A percentile compares a stretch with the other conserved stretches of the same genome.
These are phyloP conservation scores for Polymixis flavicincta DNA, from an alignment of 2,888 invertebrate species.

Conservation along the genomic window DNA sequence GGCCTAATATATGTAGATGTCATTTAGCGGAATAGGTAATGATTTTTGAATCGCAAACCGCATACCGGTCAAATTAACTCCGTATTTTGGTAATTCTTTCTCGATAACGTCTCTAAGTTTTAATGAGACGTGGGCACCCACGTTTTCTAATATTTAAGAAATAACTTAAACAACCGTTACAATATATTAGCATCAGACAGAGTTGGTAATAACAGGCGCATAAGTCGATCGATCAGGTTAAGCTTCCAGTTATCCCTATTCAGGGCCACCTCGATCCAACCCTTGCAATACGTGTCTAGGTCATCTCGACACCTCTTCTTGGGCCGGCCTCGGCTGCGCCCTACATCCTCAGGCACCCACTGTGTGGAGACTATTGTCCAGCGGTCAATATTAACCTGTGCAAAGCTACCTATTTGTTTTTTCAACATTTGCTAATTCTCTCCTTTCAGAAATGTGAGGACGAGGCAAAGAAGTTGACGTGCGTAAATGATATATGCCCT, in stretches of 20 bases:
- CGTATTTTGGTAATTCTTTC: not conserved
- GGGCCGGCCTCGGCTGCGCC: too few relatives aligned
- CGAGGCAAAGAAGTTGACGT: constrained; percentile 26
- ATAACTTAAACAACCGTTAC: not conserved
- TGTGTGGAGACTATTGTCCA: too few relatives aligned
- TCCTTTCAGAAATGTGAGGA: constrained; percentile 51
- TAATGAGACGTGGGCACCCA: not conserved
- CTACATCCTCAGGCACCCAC: too few relatives aligned
- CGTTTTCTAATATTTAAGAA: not conserved
- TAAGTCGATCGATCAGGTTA: too few relatives aligned
- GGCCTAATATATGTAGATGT: not conserved
- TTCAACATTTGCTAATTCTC: not conserved
- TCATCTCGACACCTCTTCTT: not conserved
- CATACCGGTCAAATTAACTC: not conserved
- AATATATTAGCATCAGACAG: not conserved
- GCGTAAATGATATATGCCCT: constrained; percentile 61
- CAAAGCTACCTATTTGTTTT: too few relatives aligned
- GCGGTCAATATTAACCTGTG: too few relatives aligned
- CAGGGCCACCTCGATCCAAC: too few relatives aligned
- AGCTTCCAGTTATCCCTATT: too few relatives aligned
- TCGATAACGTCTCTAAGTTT: not conserved
- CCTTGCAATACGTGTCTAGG: too few relatives aligned
- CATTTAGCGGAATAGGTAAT: not conserved
- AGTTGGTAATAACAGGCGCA: not conserved
- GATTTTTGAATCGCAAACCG: not conserved